Evolutionary conservation across 2,888 invertebrate species (phyloP).

Genomic region (Norana najaformis): DNA sequence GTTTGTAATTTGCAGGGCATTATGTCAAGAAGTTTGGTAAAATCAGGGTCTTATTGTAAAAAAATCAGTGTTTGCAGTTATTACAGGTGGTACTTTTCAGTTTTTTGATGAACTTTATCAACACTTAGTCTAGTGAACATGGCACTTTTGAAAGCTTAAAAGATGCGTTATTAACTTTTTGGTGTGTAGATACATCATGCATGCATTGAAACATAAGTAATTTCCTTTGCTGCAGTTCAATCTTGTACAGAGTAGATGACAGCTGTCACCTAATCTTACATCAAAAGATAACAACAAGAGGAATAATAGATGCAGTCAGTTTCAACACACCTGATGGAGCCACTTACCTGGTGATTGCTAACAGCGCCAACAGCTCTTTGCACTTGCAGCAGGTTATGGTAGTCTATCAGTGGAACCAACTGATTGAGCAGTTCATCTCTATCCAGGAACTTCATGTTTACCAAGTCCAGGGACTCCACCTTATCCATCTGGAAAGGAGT

Average conservation of each 20-base stretch:
- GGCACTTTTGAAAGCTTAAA: not conserved
- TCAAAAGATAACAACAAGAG: slow-evolving; percentile 53
- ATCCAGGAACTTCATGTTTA: slow-evolving; percentile 51
- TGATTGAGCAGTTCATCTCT: slow-evolving; percentile 48
- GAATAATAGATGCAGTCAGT: slow-evolving; percentile 50
- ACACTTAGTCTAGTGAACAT: not conserved
- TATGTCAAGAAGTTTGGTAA: not conserved
- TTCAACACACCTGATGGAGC: slow-evolving; percentile 45
- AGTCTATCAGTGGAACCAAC: slow-evolving; percentile 53
- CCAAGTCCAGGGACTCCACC: slow-evolving; percentile 46
- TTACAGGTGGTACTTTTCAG: not conserved
- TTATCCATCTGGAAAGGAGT: slow-evolving; percentile 21
- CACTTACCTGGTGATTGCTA: slow-evolving; percentile 52
- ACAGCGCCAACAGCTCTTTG: slow-evolving; percentile 50
- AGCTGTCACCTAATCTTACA: slow-evolving; percentile 51
- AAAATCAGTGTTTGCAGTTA: not conserved
- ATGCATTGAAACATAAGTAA: not conserved
- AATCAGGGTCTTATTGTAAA: not conserved
- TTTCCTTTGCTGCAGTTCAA: slow-evolving; percentile 49
- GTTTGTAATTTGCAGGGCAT: not conserved
- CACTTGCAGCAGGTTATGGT: slow-evolving; percentile 42
- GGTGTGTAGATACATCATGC: not conserved
- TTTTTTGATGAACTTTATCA: not conserved
- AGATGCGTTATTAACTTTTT: not conserved
- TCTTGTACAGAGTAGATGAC: slow-evolving; percentile 52